Conservation (phyloP, 30 jellyfish, hydroid and myxozoan genomes). For the Pelagia noctiluca region DNA sequence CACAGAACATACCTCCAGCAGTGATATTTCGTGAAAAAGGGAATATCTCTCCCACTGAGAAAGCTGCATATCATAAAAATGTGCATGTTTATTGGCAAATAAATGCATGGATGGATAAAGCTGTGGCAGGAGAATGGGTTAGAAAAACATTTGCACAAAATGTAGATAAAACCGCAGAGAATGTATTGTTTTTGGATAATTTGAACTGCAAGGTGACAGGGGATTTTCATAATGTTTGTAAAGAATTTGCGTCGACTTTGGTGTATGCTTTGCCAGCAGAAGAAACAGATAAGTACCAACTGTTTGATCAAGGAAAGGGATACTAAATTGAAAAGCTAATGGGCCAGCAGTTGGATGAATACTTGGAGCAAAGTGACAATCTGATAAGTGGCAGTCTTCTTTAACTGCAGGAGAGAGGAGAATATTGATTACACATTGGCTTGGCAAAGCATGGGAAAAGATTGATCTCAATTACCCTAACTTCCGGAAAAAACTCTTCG, state of each 20-base stretch:
- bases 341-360: slow-evolving; percentile 40
- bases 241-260: slow-evolving; percentile 45
- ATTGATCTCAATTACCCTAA: slow-evolving; percentile 12
- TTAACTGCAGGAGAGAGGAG: slow-evolving; percentile 57
- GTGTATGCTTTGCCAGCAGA: slow-evolving; percentile 48
- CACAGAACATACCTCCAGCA: slow-evolving; percentile 34
- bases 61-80: slow-evolving; percentile 23
- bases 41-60: slow-evolving; percentile 14
- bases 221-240: slow-evolving; percentile 41
- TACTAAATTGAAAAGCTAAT: slow-evolving; percentile 17
- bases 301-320: slow-evolving; percentile 63
- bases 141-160: slow-evolving; percentile 47
- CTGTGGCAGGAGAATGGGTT: slow-evolving; percentile 37
- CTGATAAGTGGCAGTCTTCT: slow-evolving; percentile 55
- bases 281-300: slow-evolving; percentile 51
- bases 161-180: slow-evolving; percentile 36
- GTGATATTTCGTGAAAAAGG: slow-evolving; percentile 49
- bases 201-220: slow-evolving; percentile 49
- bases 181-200: slow-evolving; percentile 61
- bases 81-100: slow-evolving; percentile 40
- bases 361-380: slow-evolving; percentile 11
- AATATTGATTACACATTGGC: slow-evolving; percentile 25
- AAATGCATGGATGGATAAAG: slow-evolving; percentile 50
- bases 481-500: slow-evolving; percentile 19
- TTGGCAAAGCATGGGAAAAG: slow-evolving; percentile 41